Evolutionary conservation across 2,113 vertebrate genomes (phyloP), one percentile per base, ranked within the genome.

Genomic region (Arizona elegans): DNA sequence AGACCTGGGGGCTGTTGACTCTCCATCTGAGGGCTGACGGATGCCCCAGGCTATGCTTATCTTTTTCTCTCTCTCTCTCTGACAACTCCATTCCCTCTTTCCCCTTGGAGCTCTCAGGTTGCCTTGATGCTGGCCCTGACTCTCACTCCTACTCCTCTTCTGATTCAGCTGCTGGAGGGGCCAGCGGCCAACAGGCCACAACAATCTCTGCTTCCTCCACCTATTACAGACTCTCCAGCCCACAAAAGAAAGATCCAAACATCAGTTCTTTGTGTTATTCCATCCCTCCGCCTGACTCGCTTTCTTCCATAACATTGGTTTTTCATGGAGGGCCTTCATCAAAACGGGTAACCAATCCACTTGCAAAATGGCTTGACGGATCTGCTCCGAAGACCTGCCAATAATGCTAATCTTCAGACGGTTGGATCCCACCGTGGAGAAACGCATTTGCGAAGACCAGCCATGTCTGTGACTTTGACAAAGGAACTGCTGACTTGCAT

Each of bases 391-490:
- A 98, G 98, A 99, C 98, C 98, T 98, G 98, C 98, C 98, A 98
- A 99, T 99, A 99, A 98, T 98, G 98, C 97, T 99, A 98, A 99
- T 99, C 98, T 95, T 98, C 98, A 98, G 98, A 99, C 98, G 98
- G 98, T 98, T 98, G 98, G 98, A 98, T 98, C 98, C 98, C 96
- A 93, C 97, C 98, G 98, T 98, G 97, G 97, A 97, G 98, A 98
- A 98, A 99, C 98, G 98, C 97, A 96, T 98, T 97, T 99, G 98
- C 98, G 98, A 98, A 98, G 98, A 98, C 98, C 98, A 98, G 98
- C 99, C 98, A 98, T 98, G 98, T 98, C 98, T 98, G 98, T 99
- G 99, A 99, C 99, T 99, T 99, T 99, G 99, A 99, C 98, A 98
- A 98, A 99, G 98, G 98, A 99, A 99, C 98, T 99, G 99, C 99